Evolutionary conservation across 2,113 vertebrate genomes (phyloP).

Genomic region (Coturnix japonica): DNA sequence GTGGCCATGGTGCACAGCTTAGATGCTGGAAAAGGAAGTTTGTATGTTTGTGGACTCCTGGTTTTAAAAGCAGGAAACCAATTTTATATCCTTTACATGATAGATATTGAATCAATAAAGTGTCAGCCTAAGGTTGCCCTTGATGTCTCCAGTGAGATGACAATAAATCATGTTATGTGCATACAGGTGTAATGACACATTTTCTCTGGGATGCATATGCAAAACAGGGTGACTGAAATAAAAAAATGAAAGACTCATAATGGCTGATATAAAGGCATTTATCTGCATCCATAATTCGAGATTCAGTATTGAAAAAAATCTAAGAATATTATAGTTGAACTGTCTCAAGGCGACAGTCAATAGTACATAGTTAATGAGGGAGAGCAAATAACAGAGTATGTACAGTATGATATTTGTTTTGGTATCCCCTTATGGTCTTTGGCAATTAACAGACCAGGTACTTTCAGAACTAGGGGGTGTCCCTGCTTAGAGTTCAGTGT

Average conservation of each 20-base stretch:
- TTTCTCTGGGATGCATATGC: conserved; percentile 48
- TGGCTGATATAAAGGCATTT: conserved; percentile 4
- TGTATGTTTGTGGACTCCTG: neutral
- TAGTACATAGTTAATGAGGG: neutral
- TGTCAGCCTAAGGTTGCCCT: conserved; percentile 52
- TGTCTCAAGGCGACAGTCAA: neutral
- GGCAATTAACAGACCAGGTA: neutral
- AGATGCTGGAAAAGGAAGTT: neutral
- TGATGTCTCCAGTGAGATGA: conserved; percentile 51
- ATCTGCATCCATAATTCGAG: neutral
- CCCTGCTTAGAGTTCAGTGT: neutral
- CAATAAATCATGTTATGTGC: conserved; percentile 57
- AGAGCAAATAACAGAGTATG: neutral
- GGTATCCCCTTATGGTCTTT: neutral
- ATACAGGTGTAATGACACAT: conserved; percentile 58
- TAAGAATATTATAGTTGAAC: neutral
- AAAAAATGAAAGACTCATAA: neutral
- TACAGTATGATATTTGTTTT: neutral
- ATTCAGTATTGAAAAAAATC: conserved; percentile 25
- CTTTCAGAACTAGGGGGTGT: neutral
- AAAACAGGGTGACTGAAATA: conserved; percentile 45
- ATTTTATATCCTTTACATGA: conserved; percentile 41
- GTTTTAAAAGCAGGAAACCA: conserved; percentile 57
- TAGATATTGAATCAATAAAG: conserved; percentile 50
- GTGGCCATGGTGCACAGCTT: neutral